Evolutionary conservation across 2,797 vertebrate species (phyloP).

Genomic region (Aplochiton taeniatus): DNA sequence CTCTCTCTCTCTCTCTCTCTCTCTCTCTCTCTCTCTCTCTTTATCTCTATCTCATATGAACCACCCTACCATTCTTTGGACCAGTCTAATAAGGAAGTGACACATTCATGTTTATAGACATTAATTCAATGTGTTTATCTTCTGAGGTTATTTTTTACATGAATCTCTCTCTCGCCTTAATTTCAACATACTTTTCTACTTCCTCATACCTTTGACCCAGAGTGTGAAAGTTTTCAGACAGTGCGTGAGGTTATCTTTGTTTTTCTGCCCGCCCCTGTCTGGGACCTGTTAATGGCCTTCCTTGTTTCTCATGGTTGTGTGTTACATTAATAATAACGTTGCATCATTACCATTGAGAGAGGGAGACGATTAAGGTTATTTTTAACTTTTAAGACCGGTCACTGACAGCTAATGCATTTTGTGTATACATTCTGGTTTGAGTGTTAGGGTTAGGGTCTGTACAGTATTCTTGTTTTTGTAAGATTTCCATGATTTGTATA

Average conservation of each 20-base stretch:
- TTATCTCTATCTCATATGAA: conserved; percentile 4
- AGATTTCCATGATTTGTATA: not conserved
- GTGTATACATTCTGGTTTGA: no score
- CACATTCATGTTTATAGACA: no score
- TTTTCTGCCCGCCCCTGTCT: conserved; percentile 41
- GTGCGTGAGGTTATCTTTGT: conserved; percentile 50
- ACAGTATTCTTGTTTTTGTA: not conserved
- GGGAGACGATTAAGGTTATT: no score
- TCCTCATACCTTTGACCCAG: conserved; percentile 73
- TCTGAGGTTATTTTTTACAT: conserved; percentile 9
- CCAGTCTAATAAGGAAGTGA: no score
- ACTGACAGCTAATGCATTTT: no score
- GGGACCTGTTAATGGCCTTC: conserved; percentile 22
- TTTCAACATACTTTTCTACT: conserved; percentile 37
- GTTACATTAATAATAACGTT: conserved; percentile 25
- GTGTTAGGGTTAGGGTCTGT: conserved; percentile 5
- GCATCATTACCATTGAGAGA: no score
- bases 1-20: conserved; percentile 23
- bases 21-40: not conserved
- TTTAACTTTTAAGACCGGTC: no score
- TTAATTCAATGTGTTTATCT: conserved; percentile 2
- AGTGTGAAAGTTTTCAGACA: conserved; percentile 69
- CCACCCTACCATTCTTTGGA: conserved; percentile 12
- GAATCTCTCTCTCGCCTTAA: conserved; percentile 16
- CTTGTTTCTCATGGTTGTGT: conserved; percentile 24